Conservation (phyloP, 2,888 invertebrate species). For the Callosobruchus maculatus region DNA sequence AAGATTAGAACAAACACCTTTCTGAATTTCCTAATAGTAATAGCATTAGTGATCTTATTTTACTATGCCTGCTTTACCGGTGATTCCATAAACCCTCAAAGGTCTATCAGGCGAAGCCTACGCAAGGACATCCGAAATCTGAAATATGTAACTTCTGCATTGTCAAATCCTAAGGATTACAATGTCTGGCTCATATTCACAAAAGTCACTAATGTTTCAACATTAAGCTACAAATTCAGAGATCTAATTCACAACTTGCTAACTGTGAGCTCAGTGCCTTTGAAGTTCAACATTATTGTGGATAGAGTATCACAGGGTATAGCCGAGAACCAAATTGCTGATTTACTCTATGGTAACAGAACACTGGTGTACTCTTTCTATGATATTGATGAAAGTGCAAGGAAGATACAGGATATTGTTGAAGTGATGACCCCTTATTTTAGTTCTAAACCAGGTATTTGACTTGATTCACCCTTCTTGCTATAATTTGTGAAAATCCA, state of each 20-base stretch:
- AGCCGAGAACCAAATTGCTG: constrained; percentile 50
- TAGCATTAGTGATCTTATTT: constrained; percentile 26
- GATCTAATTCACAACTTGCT: constrained; percentile 53
- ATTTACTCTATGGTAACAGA: constrained; percentile 38
- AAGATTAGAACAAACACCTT: constrained; percentile 24
- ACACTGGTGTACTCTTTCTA: constrained; percentile 54
- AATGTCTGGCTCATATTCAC: constrained; percentile 60
- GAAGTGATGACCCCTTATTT: constrained; percentile 67
- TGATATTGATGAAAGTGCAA: constrained; percentile 59
- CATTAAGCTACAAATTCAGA: constrained; percentile 53
- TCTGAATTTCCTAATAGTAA: constrained; percentile 28
- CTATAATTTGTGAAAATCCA: no score
- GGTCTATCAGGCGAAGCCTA: constrained; percentile 12
- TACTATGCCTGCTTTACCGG: constrained; percentile 27
- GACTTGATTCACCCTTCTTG: constrained; percentile 23
- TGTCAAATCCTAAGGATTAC: constrained; percentile 33
- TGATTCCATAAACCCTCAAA: constrained; percentile 17
- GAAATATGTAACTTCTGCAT: constrained; percentile 12
- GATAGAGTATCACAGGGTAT: constrained; percentile 57
- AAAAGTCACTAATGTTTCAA: constrained; percentile 53
- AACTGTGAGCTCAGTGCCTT: constrained; percentile 49
- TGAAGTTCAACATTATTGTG: constrained; percentile 61
- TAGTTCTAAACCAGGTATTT: constrained; percentile 59
- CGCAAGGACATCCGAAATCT: constrained; percentile 14
- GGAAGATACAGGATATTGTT: constrained; percentile 60